Percentiles rank a stretch among this genome's conserved stretches.
Conservation (phyloP, 1,140 invertebrate genomes). For the Dysdera silvatica region DNA sequence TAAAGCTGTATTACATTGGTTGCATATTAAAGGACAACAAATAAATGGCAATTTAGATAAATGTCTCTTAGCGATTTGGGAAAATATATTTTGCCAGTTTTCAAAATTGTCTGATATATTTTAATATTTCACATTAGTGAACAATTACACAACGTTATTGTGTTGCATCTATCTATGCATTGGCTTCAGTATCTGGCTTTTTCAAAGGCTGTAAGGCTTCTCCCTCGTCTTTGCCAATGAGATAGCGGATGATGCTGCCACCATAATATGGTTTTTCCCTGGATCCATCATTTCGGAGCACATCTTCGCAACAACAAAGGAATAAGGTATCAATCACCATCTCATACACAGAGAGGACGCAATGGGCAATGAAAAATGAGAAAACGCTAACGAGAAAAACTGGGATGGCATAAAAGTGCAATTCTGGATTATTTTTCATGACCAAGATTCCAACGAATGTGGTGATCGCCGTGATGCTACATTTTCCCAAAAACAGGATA, state of each 20-base stretch:
- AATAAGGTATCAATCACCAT: constrained; percentile 92
- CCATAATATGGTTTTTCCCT: constrained; percentile 34
- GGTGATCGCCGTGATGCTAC: constrained; percentile 71
- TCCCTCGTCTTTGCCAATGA: constrained; percentile 1
- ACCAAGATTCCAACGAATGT: constrained; percentile 58
- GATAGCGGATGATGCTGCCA: constrained; percentile 11
- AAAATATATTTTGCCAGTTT: no score
- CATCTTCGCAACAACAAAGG: constrained; percentile 87
- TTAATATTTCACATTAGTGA: no score
- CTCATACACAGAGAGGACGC: constrained; percentile 90
- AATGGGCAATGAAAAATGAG: constrained; percentile 86
- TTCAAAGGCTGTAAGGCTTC: constrained; percentile 19
- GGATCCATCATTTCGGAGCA: constrained; percentile 61
- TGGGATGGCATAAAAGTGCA: constrained; percentile 57
- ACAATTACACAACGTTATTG: no score
- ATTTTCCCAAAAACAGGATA: constrained; percentile 84
- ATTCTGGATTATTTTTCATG: constrained; percentile 43
- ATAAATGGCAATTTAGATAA: no score
- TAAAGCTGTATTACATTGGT: no score
- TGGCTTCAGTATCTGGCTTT: constrained; percentile 10
- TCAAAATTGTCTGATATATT: no score
- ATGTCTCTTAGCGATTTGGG: no score
- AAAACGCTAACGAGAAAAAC: constrained; percentile 79
- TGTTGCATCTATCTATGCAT: no score
- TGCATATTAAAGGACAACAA: no score